Evolutionary conservation across 2,797 vertebrate genomes (phyloP).

Genomic region (Gymnopithys bicolor): DNA sequence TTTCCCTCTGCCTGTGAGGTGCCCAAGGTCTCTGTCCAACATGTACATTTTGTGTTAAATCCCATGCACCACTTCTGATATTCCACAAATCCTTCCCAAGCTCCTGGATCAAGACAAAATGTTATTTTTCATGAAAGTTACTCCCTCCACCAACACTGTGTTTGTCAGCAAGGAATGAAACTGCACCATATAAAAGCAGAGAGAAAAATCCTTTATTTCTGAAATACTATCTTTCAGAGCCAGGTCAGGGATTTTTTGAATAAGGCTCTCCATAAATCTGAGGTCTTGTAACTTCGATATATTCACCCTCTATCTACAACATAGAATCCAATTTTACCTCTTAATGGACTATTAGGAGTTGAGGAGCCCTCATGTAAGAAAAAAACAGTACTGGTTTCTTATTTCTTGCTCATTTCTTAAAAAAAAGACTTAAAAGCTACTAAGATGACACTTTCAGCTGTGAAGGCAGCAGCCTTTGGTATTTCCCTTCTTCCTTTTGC

Average conservation of each 20-base stretch:
- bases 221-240: neutral
- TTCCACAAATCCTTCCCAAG: neutral
- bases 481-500: neutral
- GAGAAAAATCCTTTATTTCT: constrained; percentile 11
- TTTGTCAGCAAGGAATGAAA: constrained; percentile 33
- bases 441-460: neutral
- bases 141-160: accelerated
- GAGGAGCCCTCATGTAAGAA: neutral
- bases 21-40: neutral
- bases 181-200: neutral
- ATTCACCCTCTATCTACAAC: neutral
- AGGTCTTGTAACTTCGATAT: neutral
- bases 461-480: neutral
- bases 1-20: neutral
- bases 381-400: neutral
- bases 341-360: neutral
- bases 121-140: neutral
- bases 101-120: neutral
- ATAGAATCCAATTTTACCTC: neutral
- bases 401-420: neutral
- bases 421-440: neutral
- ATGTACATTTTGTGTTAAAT: neutral
- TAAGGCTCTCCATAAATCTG: neutral
- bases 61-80: neutral
- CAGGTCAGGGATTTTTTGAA: neutral